Base-by-base conservation (phyloP, 2,797 vertebrate species). In the Spondyliosoma cantharus region DNA sequence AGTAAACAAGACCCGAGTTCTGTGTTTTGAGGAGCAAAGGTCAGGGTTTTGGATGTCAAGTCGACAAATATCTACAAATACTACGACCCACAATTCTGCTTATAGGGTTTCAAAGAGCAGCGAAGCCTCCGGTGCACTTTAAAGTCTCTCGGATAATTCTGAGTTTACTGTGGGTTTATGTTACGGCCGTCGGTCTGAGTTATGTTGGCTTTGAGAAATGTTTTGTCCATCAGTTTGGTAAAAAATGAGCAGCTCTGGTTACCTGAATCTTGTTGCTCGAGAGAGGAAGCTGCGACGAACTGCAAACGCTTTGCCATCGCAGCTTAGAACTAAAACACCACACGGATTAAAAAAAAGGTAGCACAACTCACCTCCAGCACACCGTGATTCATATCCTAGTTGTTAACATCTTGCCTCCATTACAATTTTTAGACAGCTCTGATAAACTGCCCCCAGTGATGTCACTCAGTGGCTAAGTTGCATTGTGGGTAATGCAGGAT, bases 1-100 rank as follows among this genome's bases (percentile, higher is more conserved):
- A 74, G 74, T 86, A 87, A 91, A 90, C 88, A 84, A 62, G 20
- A 73, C 68, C 65, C 45, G 62, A 71, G 61, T 72, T 57, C 29
- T 17, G 56, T 82, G 3, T 83, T 71, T 76, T 53, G 9, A 68
- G 68, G 66, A 62, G 7, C 66, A 72, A 84, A 83, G 59, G 81
- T 82, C 78, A 80, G 22, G 66, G 62, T 78, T 81, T 32, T 60
- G 71, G 78, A 49, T 84, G 77, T 75, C 78, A 86, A 3, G 43
- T 68, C 59, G 62, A 62, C 85, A 81, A 27, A 54, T 59, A 61
- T 61, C 74, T 43, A 69, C 54, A 62, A 62, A 80, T 75, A 70
- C 48, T 37, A 4, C 3, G 49, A 80, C 9, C 5, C 29, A 12
- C 54, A 13, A 22, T 20, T 32, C 11, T 15, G 43, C 5, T 25